These are phyloP conservation scores for Cryptosula pallasiana DNA, from an alignment of 2,888 invertebrate species.

Conservation along the genomic window DNA sequence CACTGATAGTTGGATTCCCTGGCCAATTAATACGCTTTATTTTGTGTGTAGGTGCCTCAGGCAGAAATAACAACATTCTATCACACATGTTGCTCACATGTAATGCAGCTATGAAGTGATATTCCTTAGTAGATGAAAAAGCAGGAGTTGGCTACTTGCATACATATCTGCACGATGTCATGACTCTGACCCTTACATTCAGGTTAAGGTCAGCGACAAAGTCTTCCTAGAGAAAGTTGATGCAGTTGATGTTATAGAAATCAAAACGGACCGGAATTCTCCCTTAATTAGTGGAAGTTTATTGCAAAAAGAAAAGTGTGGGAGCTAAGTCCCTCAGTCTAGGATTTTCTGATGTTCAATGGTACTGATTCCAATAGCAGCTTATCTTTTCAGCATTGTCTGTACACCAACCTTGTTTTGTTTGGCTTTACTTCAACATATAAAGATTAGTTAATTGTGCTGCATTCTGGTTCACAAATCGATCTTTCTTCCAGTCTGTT, in stretches of 20 bases:
- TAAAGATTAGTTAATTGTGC: too few species aligned
- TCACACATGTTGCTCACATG: slow-evolving; percentile 9
- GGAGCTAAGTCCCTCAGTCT: too few species aligned
- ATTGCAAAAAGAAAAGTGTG: not conserved
- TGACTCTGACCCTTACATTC: not conserved
- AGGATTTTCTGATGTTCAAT: too few species aligned
- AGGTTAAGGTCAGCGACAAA: not conserved
- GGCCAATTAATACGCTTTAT: too few species aligned
- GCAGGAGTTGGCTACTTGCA: slow-evolving; percentile 38
- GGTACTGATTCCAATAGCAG: too few species aligned
- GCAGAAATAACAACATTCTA: not conserved
- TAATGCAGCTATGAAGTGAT: slow-evolving; percentile 32
- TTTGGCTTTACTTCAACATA: too few species aligned
- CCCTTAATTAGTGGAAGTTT: not conserved
- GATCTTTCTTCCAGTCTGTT: not conserved
- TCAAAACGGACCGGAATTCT: not conserved
- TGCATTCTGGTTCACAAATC: too few species aligned
- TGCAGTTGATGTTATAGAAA: not conserved
- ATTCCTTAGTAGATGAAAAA: slow-evolving; percentile 40
- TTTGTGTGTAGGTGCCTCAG: not conserved
- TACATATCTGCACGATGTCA: slow-evolving; percentile 33
- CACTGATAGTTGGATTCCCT: not conserved
- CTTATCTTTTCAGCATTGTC: too few species aligned
- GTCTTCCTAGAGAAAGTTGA: not conserved
- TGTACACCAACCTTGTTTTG: too few species aligned